These are phyloP conservation scores for Hyles euphorbiae DNA, from an alignment of 1,140 invertebrate genomes.

Conservation along the genomic window DNA sequence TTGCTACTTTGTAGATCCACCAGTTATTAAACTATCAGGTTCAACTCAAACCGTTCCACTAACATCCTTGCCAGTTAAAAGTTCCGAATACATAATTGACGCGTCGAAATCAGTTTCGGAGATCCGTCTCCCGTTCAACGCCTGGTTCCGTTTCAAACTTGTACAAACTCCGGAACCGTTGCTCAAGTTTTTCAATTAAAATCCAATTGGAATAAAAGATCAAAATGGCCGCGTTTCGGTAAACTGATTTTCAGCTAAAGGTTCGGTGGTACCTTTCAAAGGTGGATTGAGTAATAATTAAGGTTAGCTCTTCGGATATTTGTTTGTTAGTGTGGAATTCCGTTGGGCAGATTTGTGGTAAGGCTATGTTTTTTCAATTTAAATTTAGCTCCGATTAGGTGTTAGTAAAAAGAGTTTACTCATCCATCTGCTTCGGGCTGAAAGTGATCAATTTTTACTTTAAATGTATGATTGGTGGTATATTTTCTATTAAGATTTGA, in stretches of 20 bases:
- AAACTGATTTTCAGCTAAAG: conserved; percentile 7
- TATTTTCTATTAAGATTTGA: too few species aligned
- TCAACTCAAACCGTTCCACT: too few species aligned
- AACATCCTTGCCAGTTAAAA: neutral
- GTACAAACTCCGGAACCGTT: neutral
- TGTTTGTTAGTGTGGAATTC: too few species aligned
- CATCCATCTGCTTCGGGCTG: too few species aligned
- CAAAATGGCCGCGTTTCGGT: conserved; percentile 1
- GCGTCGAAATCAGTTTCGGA: conserved; percentile 3
- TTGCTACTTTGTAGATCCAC: too few species aligned
- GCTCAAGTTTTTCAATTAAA: conserved; percentile 12
- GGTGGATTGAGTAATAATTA: neutral
- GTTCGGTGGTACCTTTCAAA: neutral
- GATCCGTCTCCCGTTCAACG: conserved; percentile 1
- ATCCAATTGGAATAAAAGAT: conserved; percentile 5
- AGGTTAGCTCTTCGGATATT: neutral
- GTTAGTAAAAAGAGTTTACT: too few species aligned
- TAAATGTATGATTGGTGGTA: too few species aligned
- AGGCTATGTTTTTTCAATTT: too few species aligned
- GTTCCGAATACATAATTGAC: neutral
- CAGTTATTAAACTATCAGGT: too few species aligned
- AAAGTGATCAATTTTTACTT: too few species aligned
- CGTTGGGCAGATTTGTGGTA: too few species aligned
- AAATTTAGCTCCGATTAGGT: too few species aligned
- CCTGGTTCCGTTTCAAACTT: conserved; percentile 5